Evolutionary conservation across 2,888 invertebrate species (phyloP).

Genomic region (Timema podura): DNA sequence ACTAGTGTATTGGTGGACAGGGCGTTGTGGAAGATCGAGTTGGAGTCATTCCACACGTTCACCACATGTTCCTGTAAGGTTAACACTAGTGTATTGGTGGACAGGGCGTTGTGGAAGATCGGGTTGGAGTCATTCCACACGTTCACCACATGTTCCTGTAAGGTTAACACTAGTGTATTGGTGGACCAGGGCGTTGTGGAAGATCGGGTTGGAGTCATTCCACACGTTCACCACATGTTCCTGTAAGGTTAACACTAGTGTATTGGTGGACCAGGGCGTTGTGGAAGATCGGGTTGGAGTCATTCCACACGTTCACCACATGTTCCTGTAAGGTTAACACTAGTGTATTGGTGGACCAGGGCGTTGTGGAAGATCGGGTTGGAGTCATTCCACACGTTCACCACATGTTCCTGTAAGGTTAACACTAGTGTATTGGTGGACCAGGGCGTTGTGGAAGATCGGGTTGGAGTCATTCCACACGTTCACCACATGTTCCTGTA

Average conservation of each 20-base stretch:
- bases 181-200: conserved; percentile 86
- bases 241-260: conserved; percentile 38
- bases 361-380: conserved; percentile 86
- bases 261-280: conserved; percentile 70
- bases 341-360: conserved; percentile 55
- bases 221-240: conserved; percentile 91
- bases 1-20: conserved; percentile 55
- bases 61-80: conserved; percentile 77
- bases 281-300: conserved; percentile 79
- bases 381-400: conserved; percentile 82
- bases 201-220: conserved; percentile 77
- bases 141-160: conserved; percentile 82
- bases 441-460: conserved; percentile 82
- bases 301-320: conserved; percentile 85
- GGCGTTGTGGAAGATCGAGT: conserved; percentile 83
- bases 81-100: conserved; percentile 44
- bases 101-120: conserved; percentile 86
- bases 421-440: conserved; percentile 49
- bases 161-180: conserved; percentile 22
- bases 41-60: conserved; percentile 80
- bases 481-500: conserved; percentile 82
- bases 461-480: conserved; percentile 83
- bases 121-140: conserved; percentile 83
- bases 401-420: conserved; percentile 72
- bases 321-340: conserved; percentile 61